Evolutionary conservation across 2,888 invertebrate genomes (phyloP), one percentile per base, ranked within the genome.

Genomic region (Apodemia zela): DNA sequence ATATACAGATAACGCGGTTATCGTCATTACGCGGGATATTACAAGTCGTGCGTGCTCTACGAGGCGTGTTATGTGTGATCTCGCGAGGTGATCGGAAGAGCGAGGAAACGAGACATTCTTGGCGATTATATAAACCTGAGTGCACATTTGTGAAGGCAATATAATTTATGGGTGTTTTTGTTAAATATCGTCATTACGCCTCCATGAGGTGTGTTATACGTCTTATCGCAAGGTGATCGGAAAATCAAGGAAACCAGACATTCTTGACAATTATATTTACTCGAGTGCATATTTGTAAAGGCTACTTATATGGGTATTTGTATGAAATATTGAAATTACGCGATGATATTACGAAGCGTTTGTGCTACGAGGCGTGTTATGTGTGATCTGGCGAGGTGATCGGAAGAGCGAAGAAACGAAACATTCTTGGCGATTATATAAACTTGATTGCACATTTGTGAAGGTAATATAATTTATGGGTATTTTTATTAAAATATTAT

Each of bases 51-150:
- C 25, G 54, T 54, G 54, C 54, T 54, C 54, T 54, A 54, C 54
- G 25, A 54, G 54, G 54, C 54, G 54, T 54, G 54, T 25, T 21
- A 54, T 54, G 54, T 54, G 54, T 54, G 54, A 54, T 54, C 54
- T 54, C 54, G 25, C 7, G 54, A 21, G 21, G 54, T 15, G 54
- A 54, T 25, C 54, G 54, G 54, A 54, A 54, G 15, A 25, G 54
- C 54, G 54, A 54, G 54, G 54, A 54, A 54, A 54, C 54, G 25
- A 54, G 15, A 54, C 54, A 54, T 54, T 29, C 54, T 54, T 54
- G 54, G 21, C 13, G 54, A 25, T 54, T 54, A 54, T 25, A 15
- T 54, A 54, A 54, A 25, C 10, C 54, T 54, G 54, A 21, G 25
- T 54, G 21, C 54, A 54, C 21, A 21, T 21, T 13, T 13, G 25